Base-by-base conservation (phyloP, 2,113 vertebrate genomes). In the Carassius auratus region DNA sequence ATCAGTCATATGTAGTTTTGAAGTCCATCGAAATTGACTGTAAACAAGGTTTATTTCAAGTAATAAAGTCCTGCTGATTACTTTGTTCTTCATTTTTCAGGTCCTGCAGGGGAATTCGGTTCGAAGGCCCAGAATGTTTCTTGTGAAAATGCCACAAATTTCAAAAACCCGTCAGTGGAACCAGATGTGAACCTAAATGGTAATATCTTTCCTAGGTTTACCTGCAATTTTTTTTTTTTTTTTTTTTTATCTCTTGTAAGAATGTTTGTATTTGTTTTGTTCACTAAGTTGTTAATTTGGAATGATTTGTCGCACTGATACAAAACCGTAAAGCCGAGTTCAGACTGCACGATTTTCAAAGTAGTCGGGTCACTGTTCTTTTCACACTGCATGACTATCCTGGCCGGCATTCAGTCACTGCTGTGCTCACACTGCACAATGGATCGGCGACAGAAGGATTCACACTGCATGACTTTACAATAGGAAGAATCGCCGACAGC, bases 21-120 rank as follows among this genome's bases (percentile, higher is more conserved):
- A 36, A 68, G 6, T 19, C 15, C 30, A 36, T 68, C 30, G 2
- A 36, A 36, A 36, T 17, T 68, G 64, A 33, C 6, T 36, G 12
- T 3, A 68, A 30, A 30, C 62, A 3, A 66, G 26, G 12, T 66
- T 66, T 8, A 66, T 66, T 36, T 36, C 8, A 69, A 30, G 62
- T 2, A 30, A 66, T 4, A 5, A 4, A 0, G n/a, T 36, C 8
- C 8, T 57, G 13, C 59, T 45, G 19, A 26, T 38, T 3, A 13
- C 2, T 71, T 64, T 13, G 12, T 75, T 68, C 26, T 77, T 76
- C 5, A 26, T 59, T 81, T 76, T 74, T 13, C 82, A 90, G 91
- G 88, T 87, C 42, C 30, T 7, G 0, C 0, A 0, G 0, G 0
- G 23, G 5, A 36, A 17, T 12, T 0, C 1, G 91, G 91, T 74